Base-by-base conservation (phyloP, 2,113 vertebrate species). In the Oostethus manadensis region DNA sequence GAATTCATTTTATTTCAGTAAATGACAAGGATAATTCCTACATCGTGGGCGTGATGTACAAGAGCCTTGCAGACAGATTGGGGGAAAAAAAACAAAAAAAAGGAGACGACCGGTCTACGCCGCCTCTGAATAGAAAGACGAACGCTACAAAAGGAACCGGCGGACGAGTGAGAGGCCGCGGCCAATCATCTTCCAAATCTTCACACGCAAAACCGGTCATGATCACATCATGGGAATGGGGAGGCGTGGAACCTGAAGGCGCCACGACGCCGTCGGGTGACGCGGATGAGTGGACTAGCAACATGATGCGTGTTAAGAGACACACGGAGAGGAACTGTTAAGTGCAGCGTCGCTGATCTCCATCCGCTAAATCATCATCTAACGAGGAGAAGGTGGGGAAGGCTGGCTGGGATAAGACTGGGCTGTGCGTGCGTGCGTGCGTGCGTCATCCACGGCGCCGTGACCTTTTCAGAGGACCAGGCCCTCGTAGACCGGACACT, bases 401-500 rank as follows among this genome's bases (percentile, higher is more conserved):
- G 33, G 62, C 58, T 70, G 29, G 60, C 72, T 56, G 57, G 22
- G 3, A 38, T 51, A 61, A 57, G 64, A 14, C 38, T 35, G 33
- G 38, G 10, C 9, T 61, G 68, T 68, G 67, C 60, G 29, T 68
- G n/a, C n/a, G 55, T 58, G 53, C 10, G 66, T 70, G 74, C 63
- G 78, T 64, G 75, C 55, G 65, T 70, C 29, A 35, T 79, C 62
- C 18, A 20, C 10, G 18, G 8, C 10, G 38, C 3, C 11, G 10
- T 42, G 11, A 42, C 38, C 13, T 42, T 56, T 73, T 84, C 86
- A 92, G 72, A 92, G 88, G 54, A 92, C 88, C 77, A 99, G 91
- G 77, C 97, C 97, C 86, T 99, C 95, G 35, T 99, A 99, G 71
- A 93, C 93, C 8, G 94, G 93, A 42, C 94, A 94, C 80, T 98